These are phyloP conservation scores for Brachyalestes nurse DNA, from an alignment of 2,797 vertebrate species.

Conservation along the genomic window DNA sequence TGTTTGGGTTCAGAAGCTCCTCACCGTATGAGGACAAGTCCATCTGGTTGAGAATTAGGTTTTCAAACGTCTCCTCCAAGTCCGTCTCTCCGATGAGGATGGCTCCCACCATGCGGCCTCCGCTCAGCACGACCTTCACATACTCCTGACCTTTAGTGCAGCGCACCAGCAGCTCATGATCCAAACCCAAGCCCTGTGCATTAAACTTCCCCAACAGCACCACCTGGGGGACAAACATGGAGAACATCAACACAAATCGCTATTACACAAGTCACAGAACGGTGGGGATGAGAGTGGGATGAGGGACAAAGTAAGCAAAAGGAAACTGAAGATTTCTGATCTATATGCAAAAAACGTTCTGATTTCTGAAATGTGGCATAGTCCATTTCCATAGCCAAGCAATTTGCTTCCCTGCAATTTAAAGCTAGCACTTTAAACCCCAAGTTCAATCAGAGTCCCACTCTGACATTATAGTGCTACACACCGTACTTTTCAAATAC, in stretches of 20 bases:
- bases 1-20: slow-evolving; percentile 88
- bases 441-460: too few relatives aligned
- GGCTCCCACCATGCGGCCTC: slow-evolving; percentile 89
- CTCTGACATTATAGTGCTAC: too few relatives aligned
- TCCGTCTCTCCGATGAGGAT: slow-evolving; percentile 93
- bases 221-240: slow-evolving; percentile 76
- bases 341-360: too few relatives aligned
- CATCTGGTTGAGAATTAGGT: slow-evolving; percentile 96
- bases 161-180: slow-evolving; percentile 90
- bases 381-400: too few relatives aligned
- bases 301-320: too few relatives aligned
- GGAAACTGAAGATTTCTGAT: too few relatives aligned
- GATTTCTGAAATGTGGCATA: too few relatives aligned
- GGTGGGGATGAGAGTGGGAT: too few relatives aligned
- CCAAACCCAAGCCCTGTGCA: slow-evolving; percentile 84
- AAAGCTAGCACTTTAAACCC: too few relatives aligned
- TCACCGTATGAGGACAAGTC: slow-evolving; percentile 90
- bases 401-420: too few relatives aligned
- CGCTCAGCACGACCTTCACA: slow-evolving; percentile 88
- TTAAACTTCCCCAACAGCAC: slow-evolving; percentile 94
- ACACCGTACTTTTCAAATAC: too few relatives aligned
- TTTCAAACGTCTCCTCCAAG: slow-evolving; percentile 98
- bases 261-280: too few relatives aligned
- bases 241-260: slow-evolving; percentile 2
- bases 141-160: slow-evolving; percentile 92